Conservation (phyloP, 1,140 invertebrate species). For the Papilio dardanus region DNA sequence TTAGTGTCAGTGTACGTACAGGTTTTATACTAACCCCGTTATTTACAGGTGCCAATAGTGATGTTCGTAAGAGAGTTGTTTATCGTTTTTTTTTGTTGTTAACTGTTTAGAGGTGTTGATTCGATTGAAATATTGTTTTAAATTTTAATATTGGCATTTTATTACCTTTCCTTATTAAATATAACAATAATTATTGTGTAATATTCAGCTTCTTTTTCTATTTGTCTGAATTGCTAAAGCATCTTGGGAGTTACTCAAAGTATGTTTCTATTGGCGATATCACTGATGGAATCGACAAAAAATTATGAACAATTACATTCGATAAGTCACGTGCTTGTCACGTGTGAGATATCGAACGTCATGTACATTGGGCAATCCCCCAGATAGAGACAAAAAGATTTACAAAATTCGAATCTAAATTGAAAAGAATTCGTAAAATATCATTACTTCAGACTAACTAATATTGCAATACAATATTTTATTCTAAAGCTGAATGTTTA, state of each 20-base stretch:
- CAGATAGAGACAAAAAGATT: too few relatives aligned
- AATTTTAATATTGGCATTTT: neutral
- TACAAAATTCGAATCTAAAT: too few relatives aligned
- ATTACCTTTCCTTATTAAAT: neutral
- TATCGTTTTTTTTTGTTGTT: neutral
- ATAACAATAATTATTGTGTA: neutral
- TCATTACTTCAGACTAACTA: too few relatives aligned
- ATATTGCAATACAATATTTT: too few relatives aligned
- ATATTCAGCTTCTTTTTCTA: neutral
- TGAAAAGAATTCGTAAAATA: too few relatives aligned
- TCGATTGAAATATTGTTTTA: neutral
- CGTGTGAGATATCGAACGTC: too few relatives aligned
- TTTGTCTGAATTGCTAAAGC: neutral
- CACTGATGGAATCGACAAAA: too few relatives aligned
- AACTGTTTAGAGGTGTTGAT: neutral
- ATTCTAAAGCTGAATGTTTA: neutral
- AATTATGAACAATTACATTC: too few relatives aligned
- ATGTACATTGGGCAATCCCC: too few relatives aligned
- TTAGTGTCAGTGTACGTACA: neutral
- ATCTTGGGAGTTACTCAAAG: too few relatives aligned
- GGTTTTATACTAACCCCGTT: conserved; percentile 4
- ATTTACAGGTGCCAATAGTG: conserved; percentile 13
- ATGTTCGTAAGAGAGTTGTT: neutral
- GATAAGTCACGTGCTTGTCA: too few relatives aligned
- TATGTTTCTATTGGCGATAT: too few relatives aligned